Conservation (phyloP, 2,888 invertebrate genomes). For the Drosophila neutralis region DNA sequence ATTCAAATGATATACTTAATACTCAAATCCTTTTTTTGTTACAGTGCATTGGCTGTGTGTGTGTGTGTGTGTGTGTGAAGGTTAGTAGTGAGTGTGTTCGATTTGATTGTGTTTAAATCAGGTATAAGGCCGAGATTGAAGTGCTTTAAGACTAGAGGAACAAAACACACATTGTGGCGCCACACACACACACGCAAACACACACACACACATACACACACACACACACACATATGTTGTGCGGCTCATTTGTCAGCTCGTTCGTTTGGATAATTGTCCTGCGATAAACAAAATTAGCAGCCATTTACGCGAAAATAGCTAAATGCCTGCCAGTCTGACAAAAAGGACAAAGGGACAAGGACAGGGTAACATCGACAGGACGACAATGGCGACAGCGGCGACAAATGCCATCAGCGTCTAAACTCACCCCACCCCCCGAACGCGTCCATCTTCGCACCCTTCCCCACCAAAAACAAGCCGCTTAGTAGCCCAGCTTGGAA, state of each 20-base stretch:
- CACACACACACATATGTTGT: constrained; percentile 24
- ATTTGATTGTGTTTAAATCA: constrained; percentile 25
- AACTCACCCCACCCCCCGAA: constrained; percentile 2
- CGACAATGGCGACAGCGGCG: constrained; percentile 38
- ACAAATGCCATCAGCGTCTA: constrained; percentile 68
- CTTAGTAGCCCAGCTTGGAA: constrained; percentile 28
- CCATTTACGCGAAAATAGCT: constrained; percentile 82
- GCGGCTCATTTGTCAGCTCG: constrained; percentile 84
- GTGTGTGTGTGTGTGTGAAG: not conserved
- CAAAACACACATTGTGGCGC: constrained; percentile 8
- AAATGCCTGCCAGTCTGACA: constrained; percentile 51
- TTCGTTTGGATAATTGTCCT: constrained; percentile 85
- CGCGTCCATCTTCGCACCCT: constrained; percentile 5
- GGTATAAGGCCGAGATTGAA: constrained; percentile 18
- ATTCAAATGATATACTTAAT: not conserved
- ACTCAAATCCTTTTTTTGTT: not conserved
- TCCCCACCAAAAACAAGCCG: constrained; percentile 4
- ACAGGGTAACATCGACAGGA: constrained; percentile 32
- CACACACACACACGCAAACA: not conserved
- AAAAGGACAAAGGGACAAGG: constrained; percentile 26
- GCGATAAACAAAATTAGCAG: constrained; percentile 85
- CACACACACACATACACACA: not conserved
- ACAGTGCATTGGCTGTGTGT: not conserved
- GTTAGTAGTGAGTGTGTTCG: not conserved
- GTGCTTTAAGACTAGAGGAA: constrained; percentile 30